Conservation (phyloP, 2,888 invertebrate genomes). For the Alloscopus bannaensis region DNA sequence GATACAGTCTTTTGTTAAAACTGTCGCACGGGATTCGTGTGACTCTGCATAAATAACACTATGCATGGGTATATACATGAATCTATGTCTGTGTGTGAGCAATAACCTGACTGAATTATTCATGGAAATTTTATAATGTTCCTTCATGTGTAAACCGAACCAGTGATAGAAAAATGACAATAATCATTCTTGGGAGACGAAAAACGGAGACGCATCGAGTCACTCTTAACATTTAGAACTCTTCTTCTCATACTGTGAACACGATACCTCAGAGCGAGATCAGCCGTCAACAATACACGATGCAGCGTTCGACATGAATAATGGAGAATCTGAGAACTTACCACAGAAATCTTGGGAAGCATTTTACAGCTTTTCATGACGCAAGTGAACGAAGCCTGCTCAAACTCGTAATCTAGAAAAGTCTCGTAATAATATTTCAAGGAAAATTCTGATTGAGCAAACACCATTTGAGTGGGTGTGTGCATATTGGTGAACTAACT, state of each 20-base stretch:
- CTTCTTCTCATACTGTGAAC: neutral
- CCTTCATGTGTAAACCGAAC: too few species aligned
- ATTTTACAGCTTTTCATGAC: neutral
- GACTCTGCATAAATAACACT: too few species aligned
- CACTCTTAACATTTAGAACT: neutral
- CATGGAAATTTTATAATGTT: constrained; percentile 7
- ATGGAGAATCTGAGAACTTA: constrained; percentile 6
- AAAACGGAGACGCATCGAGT: neutral
- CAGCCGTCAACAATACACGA: neutral
- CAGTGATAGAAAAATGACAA: constrained; percentile 20
- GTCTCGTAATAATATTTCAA: too few species aligned
- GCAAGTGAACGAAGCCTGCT: neutral
- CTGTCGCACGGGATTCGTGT: too few species aligned
- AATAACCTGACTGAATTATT: constrained; percentile 21
- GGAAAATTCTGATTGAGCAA: too few species aligned
- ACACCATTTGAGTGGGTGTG: too few species aligned
- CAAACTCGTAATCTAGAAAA: too few species aligned
- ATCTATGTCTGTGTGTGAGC: neutral
- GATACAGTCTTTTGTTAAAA: too few species aligned
- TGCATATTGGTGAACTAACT: too few species aligned
- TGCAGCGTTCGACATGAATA: neutral
- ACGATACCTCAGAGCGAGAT: neutral
- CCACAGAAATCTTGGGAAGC: neutral
- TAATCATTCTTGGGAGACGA: constrained; percentile 33
- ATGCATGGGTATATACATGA: too few species aligned